Conservation (phyloP, 2,113 vertebrate species). For the Cyprinodon tularosa region DNA sequence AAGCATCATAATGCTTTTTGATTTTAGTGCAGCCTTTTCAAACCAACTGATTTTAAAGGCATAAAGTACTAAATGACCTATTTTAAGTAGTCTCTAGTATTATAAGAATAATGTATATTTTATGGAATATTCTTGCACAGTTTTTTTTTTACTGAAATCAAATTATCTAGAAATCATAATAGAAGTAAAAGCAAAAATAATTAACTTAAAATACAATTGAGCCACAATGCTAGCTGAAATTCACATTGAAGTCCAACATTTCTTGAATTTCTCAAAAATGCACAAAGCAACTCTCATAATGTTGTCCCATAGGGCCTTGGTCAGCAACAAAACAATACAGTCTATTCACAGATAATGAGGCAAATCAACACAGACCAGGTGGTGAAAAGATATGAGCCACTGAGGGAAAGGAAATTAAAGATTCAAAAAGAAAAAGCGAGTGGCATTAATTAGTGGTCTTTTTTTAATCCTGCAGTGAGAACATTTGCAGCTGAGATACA, state of each 20-base stretch:
- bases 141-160: conserved; percentile 16
- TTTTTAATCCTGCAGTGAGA: conserved; percentile 60
- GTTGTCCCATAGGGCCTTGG: not conserved
- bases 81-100: not conserved
- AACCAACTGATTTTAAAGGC: too few species aligned
- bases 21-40: too few species aligned
- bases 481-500: conserved; percentile 27
- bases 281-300: not conserved
- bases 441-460: conserved; percentile 53
- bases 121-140: not conserved
- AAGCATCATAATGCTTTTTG: too few species aligned
- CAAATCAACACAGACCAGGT: conserved; percentile 19
- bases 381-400: conserved; percentile 24
- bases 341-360: conserved; percentile 4
- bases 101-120: not conserved
- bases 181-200: not conserved
- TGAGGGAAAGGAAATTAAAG: conserved; percentile 17
- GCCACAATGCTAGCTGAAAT: conserved; percentile 1
- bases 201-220: conserved; percentile 1
- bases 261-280: not conserved
- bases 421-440: conserved; percentile 16
- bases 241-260: not conserved
- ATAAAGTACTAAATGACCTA: not conserved
- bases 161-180: not conserved
- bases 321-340: not conserved